These are phyloP conservation scores for Eclectus roratus DNA, from an alignment of 2,113 vertebrate genomes.

Conservation along the genomic window DNA sequence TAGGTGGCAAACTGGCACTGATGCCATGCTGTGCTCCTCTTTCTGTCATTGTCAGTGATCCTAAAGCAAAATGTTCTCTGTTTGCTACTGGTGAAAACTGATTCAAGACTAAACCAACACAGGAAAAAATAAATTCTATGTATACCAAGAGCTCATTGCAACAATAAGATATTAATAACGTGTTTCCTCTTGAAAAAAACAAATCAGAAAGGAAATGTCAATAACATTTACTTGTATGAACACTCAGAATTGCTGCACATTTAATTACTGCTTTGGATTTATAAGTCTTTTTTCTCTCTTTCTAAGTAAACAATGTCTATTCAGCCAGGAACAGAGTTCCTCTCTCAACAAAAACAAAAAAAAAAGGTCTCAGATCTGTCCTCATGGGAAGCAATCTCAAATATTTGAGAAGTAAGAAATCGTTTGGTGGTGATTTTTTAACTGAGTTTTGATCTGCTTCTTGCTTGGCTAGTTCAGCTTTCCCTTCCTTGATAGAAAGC, in stretches of 20 bases:
- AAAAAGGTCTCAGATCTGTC: background rate
- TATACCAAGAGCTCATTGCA: background rate
- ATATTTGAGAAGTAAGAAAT: background rate
- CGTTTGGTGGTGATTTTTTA: background rate
- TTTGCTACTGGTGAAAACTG: background rate
- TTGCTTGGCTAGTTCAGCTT: background rate
- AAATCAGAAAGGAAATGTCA: background rate
- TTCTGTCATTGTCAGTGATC: background rate
- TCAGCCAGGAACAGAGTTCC: background rate
- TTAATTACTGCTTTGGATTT: slow-evolving; percentile 29
- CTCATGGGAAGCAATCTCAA: background rate
- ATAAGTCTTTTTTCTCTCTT: background rate
- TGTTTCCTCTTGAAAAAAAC: background rate
- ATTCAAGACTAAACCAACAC: background rate
- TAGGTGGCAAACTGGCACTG: background rate
- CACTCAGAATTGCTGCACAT: background rate
- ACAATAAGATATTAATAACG: slow-evolving; percentile 6
- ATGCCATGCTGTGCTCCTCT: background rate
- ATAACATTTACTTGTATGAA: slow-evolving; percentile 18
- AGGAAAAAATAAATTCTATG: background rate
- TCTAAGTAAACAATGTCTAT: background rate
- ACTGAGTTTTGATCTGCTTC: background rate
- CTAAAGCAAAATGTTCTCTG: background rate
- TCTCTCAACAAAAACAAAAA: background rate
- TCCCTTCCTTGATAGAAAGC: background rate